Base-by-base conservation (phyloP, 2,797 vertebrate genomes). In the Cheirogaleus major region DNA sequence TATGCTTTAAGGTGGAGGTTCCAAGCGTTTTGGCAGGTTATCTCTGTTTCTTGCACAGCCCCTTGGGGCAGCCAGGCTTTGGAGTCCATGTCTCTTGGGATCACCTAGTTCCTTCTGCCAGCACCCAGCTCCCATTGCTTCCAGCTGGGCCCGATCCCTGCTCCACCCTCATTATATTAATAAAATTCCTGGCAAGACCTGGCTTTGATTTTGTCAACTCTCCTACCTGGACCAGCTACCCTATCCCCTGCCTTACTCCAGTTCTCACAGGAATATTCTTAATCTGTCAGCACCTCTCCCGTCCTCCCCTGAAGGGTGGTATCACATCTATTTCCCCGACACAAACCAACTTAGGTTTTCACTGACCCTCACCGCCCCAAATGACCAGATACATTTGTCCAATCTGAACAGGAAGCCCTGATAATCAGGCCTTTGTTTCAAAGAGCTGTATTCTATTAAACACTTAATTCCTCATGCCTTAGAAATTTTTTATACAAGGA, bases 391-490 rank as follows among this genome's bases (percentile, higher is more conserved):
- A 59, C 78, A 38, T 90, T 45, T 69, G 32, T 86, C 57, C 75
- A 43, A 67, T 90, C 59, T 72, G 72, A 93, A 91, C 69, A 13
- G 18, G 50, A 93, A 87, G 17, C 38, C 20, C 48, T 80, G 61
- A 94, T 50, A 76, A 91, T 69, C 6, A 81, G 22, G n/a, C 32
- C 22, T 92, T 61, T 79, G 48, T 91, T 95, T 89, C 67, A 87
- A 80, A 97, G 70, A 73, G 14, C 41, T 63, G 45, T 52, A 86
- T 79, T 6, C 55, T 93, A 91, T 75, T 92, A 90, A 87, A 27
- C 93, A 85, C 91, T 52, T 85, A 95, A 50, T 73, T 83, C 59
- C 70, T 89, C 70, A 76, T 79, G 75, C 23, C 30, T 96, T 83
- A 81, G 86, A 96, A 86, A 55, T 23, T 52, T 91, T 95, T 88